Conservation (phyloP, 2,113 vertebrate genomes). For the Perca schrenkii region DNA sequence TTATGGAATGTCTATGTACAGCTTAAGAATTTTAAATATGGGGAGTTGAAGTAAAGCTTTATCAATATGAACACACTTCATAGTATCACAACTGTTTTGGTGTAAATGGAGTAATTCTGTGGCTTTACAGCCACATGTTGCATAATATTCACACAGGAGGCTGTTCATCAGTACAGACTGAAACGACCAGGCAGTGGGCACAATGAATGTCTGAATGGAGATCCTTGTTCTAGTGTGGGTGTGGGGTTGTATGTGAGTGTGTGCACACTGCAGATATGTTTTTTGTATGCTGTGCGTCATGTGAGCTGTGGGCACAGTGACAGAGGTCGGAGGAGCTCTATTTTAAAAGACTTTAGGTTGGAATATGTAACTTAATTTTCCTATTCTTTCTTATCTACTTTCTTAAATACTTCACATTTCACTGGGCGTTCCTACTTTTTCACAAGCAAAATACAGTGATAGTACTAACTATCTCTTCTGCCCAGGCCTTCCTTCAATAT, state of each 20-base stretch:
- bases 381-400: not conserved
- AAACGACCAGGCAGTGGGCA: conserved; percentile 39
- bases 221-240: conserved; percentile 47
- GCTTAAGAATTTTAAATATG: not conserved
- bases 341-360: conserved; percentile 10
- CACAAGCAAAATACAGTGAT: not conserved
- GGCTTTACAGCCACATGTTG: conserved; percentile 45
- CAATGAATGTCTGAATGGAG: conserved; percentile 52
- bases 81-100: not conserved
- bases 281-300: conserved; percentile 39
- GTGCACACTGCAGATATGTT: not conserved
- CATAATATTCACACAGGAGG: conserved; percentile 43
- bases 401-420: not conserved
- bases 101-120: conserved; percentile 20
- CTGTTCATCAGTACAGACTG: conserved; percentile 36
- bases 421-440: not conserved
- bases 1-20: not conserved
- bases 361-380: not conserved
- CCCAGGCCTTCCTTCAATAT: not conserved
- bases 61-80: not conserved
- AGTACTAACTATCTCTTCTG: not conserved
- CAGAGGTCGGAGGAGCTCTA: conserved; percentile 48
- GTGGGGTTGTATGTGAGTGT: not conserved
- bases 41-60: not conserved
- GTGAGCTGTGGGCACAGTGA: conserved; percentile 38